Conservation (phyloP, 2,113 vertebrate species). For the Patagioenas fasciata region DNA sequence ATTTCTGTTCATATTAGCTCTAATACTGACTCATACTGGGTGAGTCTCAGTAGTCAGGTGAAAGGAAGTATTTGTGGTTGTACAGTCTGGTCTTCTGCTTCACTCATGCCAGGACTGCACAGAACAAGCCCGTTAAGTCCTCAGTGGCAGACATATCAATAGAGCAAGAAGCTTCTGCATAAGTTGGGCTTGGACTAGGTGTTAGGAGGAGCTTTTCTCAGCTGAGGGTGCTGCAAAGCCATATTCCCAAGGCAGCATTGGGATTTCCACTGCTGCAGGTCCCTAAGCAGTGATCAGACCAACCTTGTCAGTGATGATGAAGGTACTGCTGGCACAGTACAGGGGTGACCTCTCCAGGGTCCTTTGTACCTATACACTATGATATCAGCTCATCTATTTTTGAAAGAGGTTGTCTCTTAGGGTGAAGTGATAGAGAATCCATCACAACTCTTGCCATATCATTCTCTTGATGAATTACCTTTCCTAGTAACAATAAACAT, state of each 20-base stretch:
- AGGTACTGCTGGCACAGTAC: not conserved
- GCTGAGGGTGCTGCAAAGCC: not conserved
- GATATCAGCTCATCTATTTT: constrained; percentile 46
- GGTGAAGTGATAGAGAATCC: constrained; percentile 1
- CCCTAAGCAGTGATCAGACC: not conserved
- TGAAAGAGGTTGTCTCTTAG: constrained; percentile 6
- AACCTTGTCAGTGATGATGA: constrained; percentile 5
- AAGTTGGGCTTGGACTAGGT: not conserved
- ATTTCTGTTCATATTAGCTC: not conserved
- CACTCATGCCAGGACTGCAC: not conserved
- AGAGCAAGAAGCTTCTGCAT: not conserved
- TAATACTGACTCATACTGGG: fast-evolving
- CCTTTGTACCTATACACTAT: not conserved
- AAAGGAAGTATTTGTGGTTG: not conserved
- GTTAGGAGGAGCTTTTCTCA: not conserved
- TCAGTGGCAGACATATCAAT: not conserved
- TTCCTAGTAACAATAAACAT: constrained; percentile 33
- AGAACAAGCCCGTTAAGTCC: not conserved
- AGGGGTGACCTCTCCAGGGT: not conserved
- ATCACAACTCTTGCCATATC: not conserved
- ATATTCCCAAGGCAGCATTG: not conserved
- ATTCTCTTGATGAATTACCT: constrained; percentile 32
- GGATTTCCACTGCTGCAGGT: not conserved
- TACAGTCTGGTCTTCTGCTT: not conserved
- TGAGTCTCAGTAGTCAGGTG: not conserved